Evolutionary conservation across 2,888 invertebrate genomes (phyloP).

Genomic region (Hylaea fasciaria): DNA sequence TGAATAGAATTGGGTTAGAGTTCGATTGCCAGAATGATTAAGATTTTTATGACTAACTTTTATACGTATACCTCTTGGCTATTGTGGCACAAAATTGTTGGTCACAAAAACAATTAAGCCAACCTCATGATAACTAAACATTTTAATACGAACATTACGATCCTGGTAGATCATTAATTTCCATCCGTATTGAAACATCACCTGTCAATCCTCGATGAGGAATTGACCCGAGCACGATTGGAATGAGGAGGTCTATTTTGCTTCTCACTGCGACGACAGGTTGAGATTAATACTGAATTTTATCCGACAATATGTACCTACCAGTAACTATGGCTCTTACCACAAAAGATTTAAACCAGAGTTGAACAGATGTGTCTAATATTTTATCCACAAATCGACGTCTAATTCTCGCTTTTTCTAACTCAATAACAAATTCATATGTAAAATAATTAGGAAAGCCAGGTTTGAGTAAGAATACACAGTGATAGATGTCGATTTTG

Average conservation of each 20-base stretch:
- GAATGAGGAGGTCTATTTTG: slow-evolving; percentile 20
- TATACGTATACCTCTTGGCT: too few relatives aligned
- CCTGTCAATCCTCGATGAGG: slow-evolving; percentile 47
- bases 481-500: too few relatives aligned
- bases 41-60: neutral
- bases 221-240: slow-evolving; percentile 35
- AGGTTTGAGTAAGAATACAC: too few relatives aligned
- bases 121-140: slow-evolving; percentile 8
- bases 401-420: too few relatives aligned
- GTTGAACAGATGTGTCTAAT: too few relatives aligned
- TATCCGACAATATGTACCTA: neutral
- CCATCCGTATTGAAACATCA: slow-evolving; percentile 47
- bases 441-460: too few relatives aligned
- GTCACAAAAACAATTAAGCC: slow-evolving; percentile 13
- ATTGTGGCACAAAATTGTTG: neutral
- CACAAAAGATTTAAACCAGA: too few relatives aligned
- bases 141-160: slow-evolving; percentile 18
- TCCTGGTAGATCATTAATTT: slow-evolving; percentile 35
- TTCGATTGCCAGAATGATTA: neutral
- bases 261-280: slow-evolving; percentile 24
- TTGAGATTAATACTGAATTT: slow-evolving; percentile 18
- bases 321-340: too few relatives aligned
- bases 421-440: too few relatives aligned
- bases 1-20: slow-evolving; percentile 2
- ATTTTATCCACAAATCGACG: too few relatives aligned